Percentiles rank a stretch among this genome's conserved stretches.
These are phyloP conservation scores for Telmatherina bonti DNA, from an alignment of 2,797 vertebrate species.

Conservation along the genomic window DNA sequence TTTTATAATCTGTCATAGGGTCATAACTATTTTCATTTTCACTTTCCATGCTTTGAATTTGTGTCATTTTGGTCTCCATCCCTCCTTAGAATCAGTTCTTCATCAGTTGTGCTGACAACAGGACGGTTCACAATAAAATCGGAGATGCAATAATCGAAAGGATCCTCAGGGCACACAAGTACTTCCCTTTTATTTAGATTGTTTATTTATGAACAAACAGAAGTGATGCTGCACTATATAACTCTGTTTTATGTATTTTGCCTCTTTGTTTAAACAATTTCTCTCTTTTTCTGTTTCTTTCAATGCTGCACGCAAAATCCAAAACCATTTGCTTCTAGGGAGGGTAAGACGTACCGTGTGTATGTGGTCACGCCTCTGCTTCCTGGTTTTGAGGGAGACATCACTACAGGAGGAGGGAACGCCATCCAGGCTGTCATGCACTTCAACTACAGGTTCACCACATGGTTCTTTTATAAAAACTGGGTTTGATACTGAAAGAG, in stretches of 20 bases:
- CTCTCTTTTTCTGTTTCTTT: background rate
- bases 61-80: background rate
- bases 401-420: constrained; percentile 94
- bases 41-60: background rate
- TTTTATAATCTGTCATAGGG: background rate
- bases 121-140: constrained; percentile 93
- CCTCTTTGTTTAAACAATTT: background rate
- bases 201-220: background rate
- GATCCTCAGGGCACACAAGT: constrained; percentile 97
- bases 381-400: constrained; percentile 98
- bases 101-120: constrained; percentile 96
- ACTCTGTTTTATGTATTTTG: background rate
- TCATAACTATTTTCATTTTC: background rate
- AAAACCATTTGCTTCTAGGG: constrained; percentile 78
- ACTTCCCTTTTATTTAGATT: constrained; percentile 48
- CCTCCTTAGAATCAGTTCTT: constrained; percentile 95
- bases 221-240: background rate
- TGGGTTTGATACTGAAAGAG: background rate
- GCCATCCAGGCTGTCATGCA: constrained; percentile 98
- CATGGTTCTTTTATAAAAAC: background rate
- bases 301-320: no score
- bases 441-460: constrained; percentile 94
- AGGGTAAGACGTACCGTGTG: constrained; percentile 90
- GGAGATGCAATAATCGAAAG: constrained; percentile 94
- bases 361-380: constrained; percentile 95